Percentiles rank a stretch among this genome's conserved stretches.
phyloP scores from a whole-genome alignment of 2,888 invertebrate species.

The Eupithecia exiguata region DNA sequence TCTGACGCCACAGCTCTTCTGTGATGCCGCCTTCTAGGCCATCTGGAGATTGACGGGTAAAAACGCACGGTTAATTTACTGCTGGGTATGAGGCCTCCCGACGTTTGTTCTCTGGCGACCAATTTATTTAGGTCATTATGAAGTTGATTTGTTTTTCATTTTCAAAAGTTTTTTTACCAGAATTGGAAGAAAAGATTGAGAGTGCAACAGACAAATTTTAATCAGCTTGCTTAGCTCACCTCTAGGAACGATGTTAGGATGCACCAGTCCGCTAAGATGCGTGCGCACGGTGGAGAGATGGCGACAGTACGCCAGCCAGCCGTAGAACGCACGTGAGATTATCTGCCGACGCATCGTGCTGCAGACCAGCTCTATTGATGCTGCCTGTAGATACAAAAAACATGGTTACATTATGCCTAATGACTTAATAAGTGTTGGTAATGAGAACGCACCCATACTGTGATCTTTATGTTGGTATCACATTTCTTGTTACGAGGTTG shows the following conservation, averaged over 20 bases:
- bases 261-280: conserved; percentile 94
- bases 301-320: conserved; percentile 97
- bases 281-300: conserved; percentile 96
- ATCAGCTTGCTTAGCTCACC: conserved; percentile 59
- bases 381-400: conserved; percentile 65
- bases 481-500: too few relatives aligned
- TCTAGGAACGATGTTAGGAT: conserved; percentile 87
- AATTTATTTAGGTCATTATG: too few relatives aligned
- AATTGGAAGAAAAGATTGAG: too few relatives aligned
- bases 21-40: conserved; percentile 89
- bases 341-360: conserved; percentile 98
- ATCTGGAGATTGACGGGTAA: conserved; percentile 60
- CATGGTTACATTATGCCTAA: neutral
- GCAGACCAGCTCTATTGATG: conserved; percentile 91
- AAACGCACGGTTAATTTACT: neutral
- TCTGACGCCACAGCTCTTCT: conserved; percentile 88
- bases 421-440: too few relatives aligned
- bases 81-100: neutral
- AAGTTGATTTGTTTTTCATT: too few relatives aligned
- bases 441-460: too few relatives aligned
- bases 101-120: neutral
- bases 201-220: too few relatives aligned
- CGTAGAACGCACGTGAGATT: conserved; percentile 97
- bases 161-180: too few relatives aligned
- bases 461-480: too few relatives aligned